Evolutionary conservation across 1,140 invertebrate species (phyloP).

Genomic region (Penaeus chinensis): DNA sequence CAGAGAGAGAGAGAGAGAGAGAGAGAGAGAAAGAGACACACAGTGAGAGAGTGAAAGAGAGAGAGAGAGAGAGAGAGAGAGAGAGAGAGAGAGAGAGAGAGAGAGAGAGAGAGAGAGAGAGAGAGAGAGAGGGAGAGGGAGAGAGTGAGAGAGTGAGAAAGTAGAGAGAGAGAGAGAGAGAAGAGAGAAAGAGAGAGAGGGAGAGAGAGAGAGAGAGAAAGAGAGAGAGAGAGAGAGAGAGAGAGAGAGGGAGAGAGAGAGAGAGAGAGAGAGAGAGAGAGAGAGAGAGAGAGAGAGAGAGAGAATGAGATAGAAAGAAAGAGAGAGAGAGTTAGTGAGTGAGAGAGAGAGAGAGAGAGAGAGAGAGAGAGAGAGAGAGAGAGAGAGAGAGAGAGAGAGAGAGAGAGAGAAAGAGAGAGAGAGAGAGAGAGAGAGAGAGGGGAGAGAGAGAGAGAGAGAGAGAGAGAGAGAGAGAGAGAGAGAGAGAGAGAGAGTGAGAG

Average conservation of each 20-base stretch:
- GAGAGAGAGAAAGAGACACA: background rate
- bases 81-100: no score
- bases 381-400: no score
- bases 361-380: no score
- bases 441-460: conserved; percentile 9
- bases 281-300: background rate
- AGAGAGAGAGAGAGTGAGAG: conserved; percentile 1
- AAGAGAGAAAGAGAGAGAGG: no score
- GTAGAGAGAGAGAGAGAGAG: background rate
- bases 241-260: no score
- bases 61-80: no score
- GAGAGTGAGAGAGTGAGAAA: background rate
- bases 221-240: no score
- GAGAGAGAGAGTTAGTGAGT: background rate
- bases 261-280: no score
- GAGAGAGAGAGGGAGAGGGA: background rate
- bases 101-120: no score
- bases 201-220: no score
- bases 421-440: no score
- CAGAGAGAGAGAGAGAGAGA: background rate
- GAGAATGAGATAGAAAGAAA: background rate
- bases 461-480: conserved; percentile 9
- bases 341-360: background rate
- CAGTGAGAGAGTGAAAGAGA: no score
- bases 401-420: background rate